These are phyloP conservation scores for Pipistrellus kuhlii DNA, from an alignment of 2,797 vertebrate genomes.

Conservation along the genomic window DNA sequence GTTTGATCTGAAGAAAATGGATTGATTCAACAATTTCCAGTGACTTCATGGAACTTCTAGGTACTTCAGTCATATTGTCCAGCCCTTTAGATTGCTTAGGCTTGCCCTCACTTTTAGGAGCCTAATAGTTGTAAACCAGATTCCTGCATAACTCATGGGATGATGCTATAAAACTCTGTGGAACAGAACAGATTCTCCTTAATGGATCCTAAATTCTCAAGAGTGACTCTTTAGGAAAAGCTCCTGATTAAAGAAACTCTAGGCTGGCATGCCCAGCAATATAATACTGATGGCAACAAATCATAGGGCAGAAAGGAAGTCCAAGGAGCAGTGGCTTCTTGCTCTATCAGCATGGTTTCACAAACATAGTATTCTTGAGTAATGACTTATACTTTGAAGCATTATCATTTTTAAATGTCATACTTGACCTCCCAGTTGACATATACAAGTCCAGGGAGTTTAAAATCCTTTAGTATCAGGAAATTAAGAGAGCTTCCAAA, in stretches of 20 bases:
- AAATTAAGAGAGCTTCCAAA: slow-evolving; percentile 44
- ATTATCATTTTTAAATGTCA: slow-evolving; percentile 12
- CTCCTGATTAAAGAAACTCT: not conserved
- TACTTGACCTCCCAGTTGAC: not conserved
- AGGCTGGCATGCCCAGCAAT: not conserved
- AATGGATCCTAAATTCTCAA: not conserved
- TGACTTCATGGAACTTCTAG: not conserved
- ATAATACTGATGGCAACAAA: not conserved
- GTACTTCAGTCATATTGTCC: slow-evolving; percentile 14
- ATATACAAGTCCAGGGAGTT: not conserved
- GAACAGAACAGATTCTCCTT: not conserved
- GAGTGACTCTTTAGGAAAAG: not conserved
- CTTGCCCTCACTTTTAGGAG: not conserved
- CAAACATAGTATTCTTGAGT: not conserved
- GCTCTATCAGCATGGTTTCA: not conserved
- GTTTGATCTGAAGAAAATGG: not conserved
- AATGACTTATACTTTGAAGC: not conserved
- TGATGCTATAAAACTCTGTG: not conserved
- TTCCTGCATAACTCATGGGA: not conserved
- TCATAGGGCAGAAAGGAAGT: not conserved
- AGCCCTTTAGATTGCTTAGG: not conserved
- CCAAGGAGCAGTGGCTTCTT: not conserved
- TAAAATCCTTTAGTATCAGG: not conserved
- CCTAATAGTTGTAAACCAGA: not conserved
- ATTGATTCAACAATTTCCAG: not conserved